These are phyloP conservation scores for Allolobophora icterica DNA, from an alignment of 2,888 invertebrate species.

Conservation along the genomic window DNA sequence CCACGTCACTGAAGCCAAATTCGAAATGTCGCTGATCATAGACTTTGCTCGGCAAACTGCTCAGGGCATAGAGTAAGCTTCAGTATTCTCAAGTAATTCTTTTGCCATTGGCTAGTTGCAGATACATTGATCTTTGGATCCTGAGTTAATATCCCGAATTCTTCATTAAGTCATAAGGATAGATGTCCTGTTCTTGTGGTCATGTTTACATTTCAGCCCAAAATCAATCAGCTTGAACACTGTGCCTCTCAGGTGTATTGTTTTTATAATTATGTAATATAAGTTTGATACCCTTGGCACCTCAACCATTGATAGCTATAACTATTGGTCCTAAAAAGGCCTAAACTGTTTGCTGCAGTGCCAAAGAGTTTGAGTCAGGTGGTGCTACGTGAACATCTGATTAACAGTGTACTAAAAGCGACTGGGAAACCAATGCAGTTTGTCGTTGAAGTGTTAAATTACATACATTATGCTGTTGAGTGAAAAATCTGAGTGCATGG, in stretches of 20 bases:
- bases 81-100: background rate
- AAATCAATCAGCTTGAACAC: background rate
- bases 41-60: conserved; percentile 96
- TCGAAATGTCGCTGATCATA: conserved; percentile 87
- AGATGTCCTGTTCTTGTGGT: background rate
- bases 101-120: background rate
- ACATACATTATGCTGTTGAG: background rate
- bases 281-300: background rate
- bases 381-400: background rate
- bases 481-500: background rate
- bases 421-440: no score
- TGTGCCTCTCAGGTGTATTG: no score
- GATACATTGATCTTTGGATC: background rate
- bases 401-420: background rate
- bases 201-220: background rate
- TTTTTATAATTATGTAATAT: background rate
- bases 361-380: background rate
- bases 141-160: background rate
- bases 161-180: background rate
- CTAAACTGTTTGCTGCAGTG: background rate
- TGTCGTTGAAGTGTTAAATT: background rate
- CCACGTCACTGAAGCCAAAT: conserved; percentile 92
- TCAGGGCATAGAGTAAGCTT: conserved; percentile 91
- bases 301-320: background rate
- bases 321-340: background rate